Base-by-base conservation (phyloP, 2,797 vertebrate genomes). In the Fratercula arctica region DNA sequence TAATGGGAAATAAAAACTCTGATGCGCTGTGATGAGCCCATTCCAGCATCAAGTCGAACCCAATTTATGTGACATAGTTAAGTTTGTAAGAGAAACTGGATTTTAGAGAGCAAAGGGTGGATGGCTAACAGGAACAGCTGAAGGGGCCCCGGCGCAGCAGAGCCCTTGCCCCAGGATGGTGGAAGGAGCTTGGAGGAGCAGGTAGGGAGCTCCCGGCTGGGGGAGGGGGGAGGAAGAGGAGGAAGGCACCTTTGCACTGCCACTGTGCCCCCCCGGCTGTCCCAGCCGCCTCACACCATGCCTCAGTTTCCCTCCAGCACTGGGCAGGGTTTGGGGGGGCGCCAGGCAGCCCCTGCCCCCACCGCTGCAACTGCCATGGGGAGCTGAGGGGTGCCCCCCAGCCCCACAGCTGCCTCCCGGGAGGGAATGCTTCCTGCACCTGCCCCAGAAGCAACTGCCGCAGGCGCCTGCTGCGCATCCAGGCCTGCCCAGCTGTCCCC, bases 21-120 rank as follows among this genome's bases (percentile, higher is more conserved):
- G 1, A 2, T 25, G 48, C 26, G 35, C 72, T 3, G 0, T 1
- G 9, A 19, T 2, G 13, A 43, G 18, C 5, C 46, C 2, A 0
- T 26, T n/a, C 24, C 23, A 10, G 15, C 10, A 4, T n/a, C 29
- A 16, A 16, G 54, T 4, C 2, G 2, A 57, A 26, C 21, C 10
- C 1, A 2, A 2, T 2, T 33, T 31, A 9, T 0, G 7, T 13
- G 59, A 16, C 3, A 2, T 18, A 29, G 20, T 54, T 35, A 3
- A 59, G 33, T 35, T 54, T 23, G 1, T 9, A 31, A 13, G 21
- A 41, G 29, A 21, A 33, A 25, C 29, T 1, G 61, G 41, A 9
- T 20, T 72, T 41, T 14, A 26, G 57, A 5, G 25, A 60, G 39
- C 2, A 4, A 6, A 29, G 66, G 17, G 2, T 11, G 2, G 11